Percentiles rank a stretch among this genome's conserved stretches.
Evolutionary conservation across 2,113 vertebrate species (phyloP).

Genomic region (Petrocephalus microphthalmus): DNA sequence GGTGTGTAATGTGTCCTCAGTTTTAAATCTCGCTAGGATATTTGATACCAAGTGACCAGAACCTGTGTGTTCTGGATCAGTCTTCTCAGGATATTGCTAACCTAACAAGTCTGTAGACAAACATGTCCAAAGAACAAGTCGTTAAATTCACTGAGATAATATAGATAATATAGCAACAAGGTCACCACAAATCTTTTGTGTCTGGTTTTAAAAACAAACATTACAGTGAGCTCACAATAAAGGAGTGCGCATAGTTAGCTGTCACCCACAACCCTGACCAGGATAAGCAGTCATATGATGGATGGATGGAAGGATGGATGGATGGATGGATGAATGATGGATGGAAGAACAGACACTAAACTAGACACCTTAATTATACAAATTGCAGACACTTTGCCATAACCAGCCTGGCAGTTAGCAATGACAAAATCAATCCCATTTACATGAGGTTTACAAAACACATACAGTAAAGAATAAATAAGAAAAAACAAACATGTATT

Average conservation of each 20-base stretch:
- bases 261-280: not conserved
- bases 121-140: not conserved
- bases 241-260: not conserved
- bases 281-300: not conserved
- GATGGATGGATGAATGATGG: not conserved
- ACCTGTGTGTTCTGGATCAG: not conserved
- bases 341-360: not conserved
- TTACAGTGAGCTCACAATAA: not conserved
- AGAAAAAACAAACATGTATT: not conserved
- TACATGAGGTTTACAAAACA: not conserved
- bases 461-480: not conserved
- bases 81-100: not conserved
- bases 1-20: not conserved
- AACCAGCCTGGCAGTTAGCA: not conserved
- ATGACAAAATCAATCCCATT: not conserved
- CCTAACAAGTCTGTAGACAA: not conserved
- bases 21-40: not conserved
- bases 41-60: not conserved
- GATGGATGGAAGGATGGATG: not conserved
- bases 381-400: not conserved
- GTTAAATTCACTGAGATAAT: not conserved
- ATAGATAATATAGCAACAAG: not conserved
- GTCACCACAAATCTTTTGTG: not conserved
- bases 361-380: not conserved
- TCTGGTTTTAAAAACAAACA: not conserved